A percentile compares a stretch with the other conserved stretches of the same genome.
phyloP scores from a whole-genome alignment of 2,888 invertebrate species.

The Sympetrum striolatum region DNA sequence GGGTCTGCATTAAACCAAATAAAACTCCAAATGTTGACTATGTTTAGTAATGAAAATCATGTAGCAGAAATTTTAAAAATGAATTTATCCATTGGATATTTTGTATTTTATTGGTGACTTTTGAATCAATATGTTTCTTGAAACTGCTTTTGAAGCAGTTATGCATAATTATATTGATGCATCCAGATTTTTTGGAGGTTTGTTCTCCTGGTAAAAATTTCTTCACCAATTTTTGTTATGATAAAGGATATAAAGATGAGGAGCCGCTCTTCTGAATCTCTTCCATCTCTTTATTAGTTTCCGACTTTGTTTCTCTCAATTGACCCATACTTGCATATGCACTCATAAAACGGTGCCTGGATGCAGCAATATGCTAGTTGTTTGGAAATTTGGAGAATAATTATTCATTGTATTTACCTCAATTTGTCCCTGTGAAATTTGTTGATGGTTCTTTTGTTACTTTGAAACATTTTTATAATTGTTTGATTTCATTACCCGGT shows the following conservation, averaged over 20 bases:
- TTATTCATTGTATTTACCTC: slow-evolving; percentile 41
- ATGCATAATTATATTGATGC: slow-evolving; percentile 8
- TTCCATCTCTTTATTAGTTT: background rate
- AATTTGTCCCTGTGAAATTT: slow-evolving; percentile 33
- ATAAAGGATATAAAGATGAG: background rate
- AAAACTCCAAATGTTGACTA: slow-evolving; percentile 25
- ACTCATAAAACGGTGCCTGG: background rate
- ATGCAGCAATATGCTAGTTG: slow-evolving; percentile 35
- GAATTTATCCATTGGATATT: slow-evolving; percentile 16
- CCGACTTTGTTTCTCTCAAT: background rate
- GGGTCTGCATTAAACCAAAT: background rate
- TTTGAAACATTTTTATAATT: slow-evolving; percentile 39
- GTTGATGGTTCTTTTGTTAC: slow-evolving; percentile 42
- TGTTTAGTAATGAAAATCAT: slow-evolving; percentile 12
- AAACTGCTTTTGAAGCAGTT: slow-evolving; percentile 28
- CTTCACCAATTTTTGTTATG: background rate
- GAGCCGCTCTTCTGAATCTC: background rate
- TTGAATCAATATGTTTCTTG: slow-evolving; percentile 15
- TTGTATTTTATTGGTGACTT: slow-evolving; percentile 29
- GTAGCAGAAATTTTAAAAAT: background rate
- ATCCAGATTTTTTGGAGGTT: background rate
- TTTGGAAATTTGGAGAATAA: slow-evolving; percentile 38
- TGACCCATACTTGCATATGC: background rate
- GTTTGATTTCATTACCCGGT: slow-evolving; percentile 43
- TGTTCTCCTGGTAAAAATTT: background rate